Base-by-base conservation (phyloP, 2,888 invertebrate species). In the Prosopocoilus inquinatus region DNA sequence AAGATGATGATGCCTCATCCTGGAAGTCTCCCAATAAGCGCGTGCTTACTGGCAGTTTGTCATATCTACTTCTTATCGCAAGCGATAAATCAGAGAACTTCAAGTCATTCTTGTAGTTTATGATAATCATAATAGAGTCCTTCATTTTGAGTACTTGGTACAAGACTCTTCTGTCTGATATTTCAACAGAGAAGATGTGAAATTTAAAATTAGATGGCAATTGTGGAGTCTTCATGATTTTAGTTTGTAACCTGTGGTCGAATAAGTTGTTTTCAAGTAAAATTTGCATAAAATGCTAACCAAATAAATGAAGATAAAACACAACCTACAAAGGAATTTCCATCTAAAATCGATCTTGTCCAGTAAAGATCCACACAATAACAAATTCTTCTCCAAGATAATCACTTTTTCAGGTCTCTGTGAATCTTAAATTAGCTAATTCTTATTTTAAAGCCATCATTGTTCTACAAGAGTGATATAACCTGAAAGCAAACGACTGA, bases 141-240 rank as follows among this genome's bases (percentile, higher is more conserved):
- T 72, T 59, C 77, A 81, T 76, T 68, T 78, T 76, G 3, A 80
- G 64, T 11, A 79, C 69, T 64, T 79, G 76, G 61, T 75, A 77
- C 15, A 70, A 62, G 38, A 78, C 70, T 45, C 65, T 69, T 35
- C 59, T 67, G 45, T 78, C 79, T 9, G 63, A 57, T 16, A 79
- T 64, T 58, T 73, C 70, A 1, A 70, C 67, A 3, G 60, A 57
- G 57, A 79, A 78, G 13, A 63, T 57, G 53, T 78, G 72, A 1
- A 73, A 57, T 32, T 63, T 58, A 61, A 78, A 74, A 4, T 58
- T 68, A 2, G 76, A 54, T 1, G 41, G 41, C 5, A 13, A 2
- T 13, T 13, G 15, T 1, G 5, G 1, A 3, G 2, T 3, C 9
- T 9, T 41, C 9, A 9, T 41, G 15, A 41, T 41, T 41, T 3